Conservation (phyloP, 2,888 invertebrate species). For the Andrena bucephala region DNA sequence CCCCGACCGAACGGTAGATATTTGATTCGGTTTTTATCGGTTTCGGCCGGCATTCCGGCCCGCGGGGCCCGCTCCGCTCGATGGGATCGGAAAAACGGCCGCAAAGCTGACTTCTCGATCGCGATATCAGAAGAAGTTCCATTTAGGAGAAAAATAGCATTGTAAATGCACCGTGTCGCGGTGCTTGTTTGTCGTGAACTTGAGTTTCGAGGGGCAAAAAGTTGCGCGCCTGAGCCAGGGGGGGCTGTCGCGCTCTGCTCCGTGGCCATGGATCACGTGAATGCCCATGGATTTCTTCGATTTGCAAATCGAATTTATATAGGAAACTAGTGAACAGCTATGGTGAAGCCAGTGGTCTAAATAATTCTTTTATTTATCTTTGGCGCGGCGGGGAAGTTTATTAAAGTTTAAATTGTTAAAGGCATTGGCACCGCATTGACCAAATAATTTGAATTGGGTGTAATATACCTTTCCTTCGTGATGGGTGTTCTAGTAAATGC, state of each 20-base stretch:
- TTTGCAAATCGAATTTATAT: conserved; percentile 23
- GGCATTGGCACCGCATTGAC: too few species aligned
- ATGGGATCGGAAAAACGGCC: conserved; percentile 76
- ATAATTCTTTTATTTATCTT: background rate
- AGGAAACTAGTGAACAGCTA: too few species aligned
- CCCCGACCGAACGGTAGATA: conserved; percentile 68
- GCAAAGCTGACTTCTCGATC: conserved; percentile 66
- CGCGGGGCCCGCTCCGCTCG: conserved; percentile 69
- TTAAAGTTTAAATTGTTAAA: too few species aligned
- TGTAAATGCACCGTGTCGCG: conserved; percentile 62
- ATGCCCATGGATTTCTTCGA: conserved; percentile 4
- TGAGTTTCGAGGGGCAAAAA: conserved; percentile 42
- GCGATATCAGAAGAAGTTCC: conserved; percentile 71
- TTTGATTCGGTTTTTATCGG: conserved; percentile 79
- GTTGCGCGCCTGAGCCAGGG: background rate
- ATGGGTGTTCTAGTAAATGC: too few species aligned
- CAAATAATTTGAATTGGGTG: too few species aligned
- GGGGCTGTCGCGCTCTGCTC: background rate
- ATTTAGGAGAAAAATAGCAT: conserved; percentile 69
- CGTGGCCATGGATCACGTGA: conserved; percentile 1
- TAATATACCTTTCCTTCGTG: too few species aligned
- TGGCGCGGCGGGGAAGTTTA: too few species aligned
- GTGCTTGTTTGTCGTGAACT: conserved; percentile 59
- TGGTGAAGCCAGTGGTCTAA: too few species aligned
- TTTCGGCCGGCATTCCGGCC: conserved; percentile 74